Base-by-base conservation (phyloP, 2,113 vertebrate species). In the Rhagologus leucostigma region DNA sequence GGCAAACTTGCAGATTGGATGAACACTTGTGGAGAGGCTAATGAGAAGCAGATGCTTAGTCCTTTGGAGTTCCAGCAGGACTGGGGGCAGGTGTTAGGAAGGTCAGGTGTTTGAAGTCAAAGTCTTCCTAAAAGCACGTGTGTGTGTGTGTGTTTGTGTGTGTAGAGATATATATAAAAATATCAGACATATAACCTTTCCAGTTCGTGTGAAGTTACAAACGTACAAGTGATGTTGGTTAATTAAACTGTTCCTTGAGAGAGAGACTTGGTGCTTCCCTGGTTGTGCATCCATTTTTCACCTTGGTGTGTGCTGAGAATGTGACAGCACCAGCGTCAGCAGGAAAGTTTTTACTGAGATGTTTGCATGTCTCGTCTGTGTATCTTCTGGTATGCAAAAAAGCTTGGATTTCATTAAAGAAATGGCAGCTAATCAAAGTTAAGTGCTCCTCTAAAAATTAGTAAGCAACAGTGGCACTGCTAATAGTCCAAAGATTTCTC, bases 361-460 rank as follows among this genome's bases (percentile, higher is more conserved):
- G 16, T 49, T 90, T 90, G 35, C 10, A 2, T 53, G 47, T 64
- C 69, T 96, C n/a, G 4, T 63, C 83, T 84, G 24, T 30, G 10
- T 30, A 15, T 85, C 56, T 78, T 93, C 53, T 85, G 47, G 19
- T 74, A 78, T 81, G 69, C 26, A 57, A 22, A 90, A 84, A 79
- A 49, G 42, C 15, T 75, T 74, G 79, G 41, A 62, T 87, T 96
- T 94, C 65, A 47, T 84, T 39, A 57, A 80, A 82, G 50, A 91
- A 96, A 76, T 79, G 62, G 56, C 84, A 94, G 74, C 67, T 92
- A 62, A 77, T 91, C 60, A 84, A 92, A 78, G 91, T 89, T 67
- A 90, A 84, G 41, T 65, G 83, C 47, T 93, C 16, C 29, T 96
- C n/a, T 84, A 50, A 95, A 92, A 95, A 67, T 41, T 59, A 88